phyloP scores from a whole-genome alignment of 2,797 vertebrate genomes.

The Rhynchonycteris naso region DNA sequence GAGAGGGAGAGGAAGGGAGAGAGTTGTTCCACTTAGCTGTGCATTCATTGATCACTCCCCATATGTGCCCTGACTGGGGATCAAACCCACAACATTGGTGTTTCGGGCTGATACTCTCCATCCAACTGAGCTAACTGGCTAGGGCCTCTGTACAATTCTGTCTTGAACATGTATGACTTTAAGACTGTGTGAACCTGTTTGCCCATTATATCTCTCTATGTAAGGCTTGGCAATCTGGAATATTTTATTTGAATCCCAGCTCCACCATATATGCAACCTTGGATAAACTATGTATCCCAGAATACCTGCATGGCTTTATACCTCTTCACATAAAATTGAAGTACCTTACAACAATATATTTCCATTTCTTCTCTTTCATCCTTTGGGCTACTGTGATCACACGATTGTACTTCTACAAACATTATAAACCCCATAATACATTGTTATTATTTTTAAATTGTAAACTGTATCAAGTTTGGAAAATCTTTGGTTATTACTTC shows the following conservation, averaged over 20 bases:
- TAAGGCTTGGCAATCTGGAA: not conserved
- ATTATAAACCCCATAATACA: not conserved
- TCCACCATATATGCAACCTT: not conserved
- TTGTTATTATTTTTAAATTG: not conserved
- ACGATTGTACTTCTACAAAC: not conserved
- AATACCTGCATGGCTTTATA: not conserved
- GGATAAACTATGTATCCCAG: not conserved
- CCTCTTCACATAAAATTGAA: not conserved
- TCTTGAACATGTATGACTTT: not conserved
- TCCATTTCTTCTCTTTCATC: not conserved
- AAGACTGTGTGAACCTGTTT: not conserved
- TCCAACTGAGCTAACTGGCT: too few species aligned
- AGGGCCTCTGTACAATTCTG: not conserved
- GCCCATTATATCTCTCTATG: not conserved
- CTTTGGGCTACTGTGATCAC: not conserved
- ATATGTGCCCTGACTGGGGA: too few species aligned
- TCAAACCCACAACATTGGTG: too few species aligned
- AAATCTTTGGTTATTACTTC: not conserved
- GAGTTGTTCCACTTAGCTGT: too few species aligned
- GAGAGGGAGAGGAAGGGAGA: too few species aligned
- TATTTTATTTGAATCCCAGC: not conserved
- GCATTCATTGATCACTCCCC: too few species aligned
- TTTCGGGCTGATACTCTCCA: too few species aligned
- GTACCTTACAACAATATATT: not conserved
- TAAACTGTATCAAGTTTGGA: not conserved